Evolutionary conservation across 92 coral and sea anemone genomes (phyloP), one percentile per base, ranked within the genome.

Genomic region (Metridium senile): DNA sequence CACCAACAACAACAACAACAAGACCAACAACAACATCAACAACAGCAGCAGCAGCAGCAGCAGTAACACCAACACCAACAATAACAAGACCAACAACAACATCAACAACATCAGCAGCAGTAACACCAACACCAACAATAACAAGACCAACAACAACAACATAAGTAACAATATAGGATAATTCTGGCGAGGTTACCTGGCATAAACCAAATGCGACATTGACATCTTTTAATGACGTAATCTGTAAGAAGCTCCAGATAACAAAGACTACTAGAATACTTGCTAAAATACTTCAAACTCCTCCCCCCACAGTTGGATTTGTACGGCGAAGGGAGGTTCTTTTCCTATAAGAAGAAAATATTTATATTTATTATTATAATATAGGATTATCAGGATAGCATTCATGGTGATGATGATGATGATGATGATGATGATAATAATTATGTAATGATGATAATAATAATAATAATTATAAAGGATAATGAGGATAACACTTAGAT

Each of bases 151-250:
- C 13, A 4, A 13, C 6, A 19, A 58, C 10, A 20, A 71, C n/a
- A n/a, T n/a, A n/a, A n/a, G n/a, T n/a, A n/a, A n/a, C n/a, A n/a
- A n/a, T n/a, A n/a, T n/a, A n/a, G n/a, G n/a, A 30, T 1, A 39
- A 4, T 39, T 6, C 13, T 39, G 49, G 49, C 13, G 66, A 58
- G 31, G 66, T 58, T 56, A 91, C 97, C 90, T 54, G 93, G 93
- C 97, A 91, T 91, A 57, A 91, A 91, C 97, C 97, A 91, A 25
- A 76, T 87, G 35, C 91, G 76, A 81, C 97, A 91, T 27, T 86
- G 78, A 61, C 97, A 91, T 29, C 78, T 62, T 51, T 74, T 58
- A 34, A 74, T 45, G 61, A 88, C 89, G 28, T 91, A 66, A 22
- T 88, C 88, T 0, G 97, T 88, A 9, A 91, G 64, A 52, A 78